Conservation (phyloP, 2,113 vertebrate species). For the Pycnonotus jocosus region DNA sequence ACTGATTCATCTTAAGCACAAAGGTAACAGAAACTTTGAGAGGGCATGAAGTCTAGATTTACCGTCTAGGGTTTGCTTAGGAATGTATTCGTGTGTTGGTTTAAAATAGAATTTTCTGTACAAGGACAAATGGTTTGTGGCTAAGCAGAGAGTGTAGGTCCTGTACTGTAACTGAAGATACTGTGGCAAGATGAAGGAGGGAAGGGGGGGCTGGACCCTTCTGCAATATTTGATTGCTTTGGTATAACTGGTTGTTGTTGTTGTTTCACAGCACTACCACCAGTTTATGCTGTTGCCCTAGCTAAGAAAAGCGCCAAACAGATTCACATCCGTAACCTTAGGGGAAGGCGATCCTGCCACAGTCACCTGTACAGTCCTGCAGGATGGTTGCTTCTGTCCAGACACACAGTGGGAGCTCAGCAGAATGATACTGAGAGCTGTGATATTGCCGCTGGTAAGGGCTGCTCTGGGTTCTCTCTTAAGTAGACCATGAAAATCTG, state of each 20-base stretch:
- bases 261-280: conserved; percentile 68
- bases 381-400: conserved; percentile 84
- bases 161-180: neutral
- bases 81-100: neutral
- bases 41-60: neutral
- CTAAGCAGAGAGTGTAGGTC: neutral
- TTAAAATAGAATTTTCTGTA: neutral
- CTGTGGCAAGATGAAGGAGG: neutral
- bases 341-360: conserved; percentile 83
- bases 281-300: conserved; percentile 76
- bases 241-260: neutral
- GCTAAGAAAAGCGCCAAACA: conserved; percentile 74
- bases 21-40: conserved; percentile 19
- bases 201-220: neutral
- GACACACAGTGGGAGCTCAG: conserved; percentile 59
- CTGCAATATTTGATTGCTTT: neutral
- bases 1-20: neutral
- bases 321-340: conserved; percentile 73
- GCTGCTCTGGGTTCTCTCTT: neutral
- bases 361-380: conserved; percentile 81
- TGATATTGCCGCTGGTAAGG: conserved; percentile 78
- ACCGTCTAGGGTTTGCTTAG: neutral
- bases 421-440: conserved; percentile 69
- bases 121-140: neutral
- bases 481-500: neutral